Evolutionary conservation across 2,113 vertebrate species (phyloP), one percentile per base, ranked within the genome.

Genomic region (Catharus fuscescens): DNA sequence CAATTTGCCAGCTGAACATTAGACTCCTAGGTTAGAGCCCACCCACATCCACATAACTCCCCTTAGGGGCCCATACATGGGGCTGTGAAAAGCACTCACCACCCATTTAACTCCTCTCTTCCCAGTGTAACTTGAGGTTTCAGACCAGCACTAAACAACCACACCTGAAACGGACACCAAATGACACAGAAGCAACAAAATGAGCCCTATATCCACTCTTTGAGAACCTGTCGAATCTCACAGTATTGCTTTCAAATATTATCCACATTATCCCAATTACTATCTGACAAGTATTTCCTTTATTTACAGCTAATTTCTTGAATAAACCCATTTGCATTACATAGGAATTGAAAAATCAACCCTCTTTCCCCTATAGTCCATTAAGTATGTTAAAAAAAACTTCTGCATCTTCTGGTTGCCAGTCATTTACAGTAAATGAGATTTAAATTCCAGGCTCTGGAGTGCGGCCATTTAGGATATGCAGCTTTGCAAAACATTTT

Each of bases 401-500:
- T 40, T 42, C n/a, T n/a, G 56, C 16, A 18, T 64, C 38, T 82
- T 59, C 59, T 82, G 42, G 50, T 66, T 83, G 56, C 81, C 82
- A 88, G 84, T 92, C 74, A 73, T 82, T 91, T 90, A 92, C 0
- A 0, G 70, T 80, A 95, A 95, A 85, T 65, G 93, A 88, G 90
- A 90, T 61, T 60, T 45, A n/a, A 93, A 93, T 92, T 88, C 71
- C 90, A 95, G 90, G 48, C 74, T 90, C 78, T 90, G 93, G 90
- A 96, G 79, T 52, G 71, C 44, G 42, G 88, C 93, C 94, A 92
- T 74, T 86, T 78, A 66, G 93, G 78, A 92, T 44, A 82, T 16
- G 34, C 50, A 83, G 81, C 29, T 96, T 88, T 95, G 67, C 56
- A 74, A 95, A 95, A 54, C 42, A 86, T 92, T 95, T 96, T 95